Percentiles rank a stretch among this genome's conserved stretches.
Evolutionary conservation across 2,113 vertebrate species (phyloP).

Genomic region (Mormyrus iriodes): DNA sequence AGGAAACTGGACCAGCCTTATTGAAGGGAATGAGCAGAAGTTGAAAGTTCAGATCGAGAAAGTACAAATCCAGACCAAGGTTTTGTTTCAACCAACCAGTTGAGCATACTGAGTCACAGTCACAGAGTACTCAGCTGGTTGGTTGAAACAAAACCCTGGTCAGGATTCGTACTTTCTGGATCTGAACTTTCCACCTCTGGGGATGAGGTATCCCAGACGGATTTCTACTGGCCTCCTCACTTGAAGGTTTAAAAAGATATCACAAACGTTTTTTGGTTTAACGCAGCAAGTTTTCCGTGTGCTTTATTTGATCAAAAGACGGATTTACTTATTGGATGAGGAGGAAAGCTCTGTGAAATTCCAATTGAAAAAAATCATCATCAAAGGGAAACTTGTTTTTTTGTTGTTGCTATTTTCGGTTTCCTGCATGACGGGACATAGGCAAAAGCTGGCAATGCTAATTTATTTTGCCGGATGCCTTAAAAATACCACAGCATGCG

Average conservation of each 20-base stretch:
- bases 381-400: neutral
- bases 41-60: neutral
- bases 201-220: neutral
- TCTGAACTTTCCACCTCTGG: neutral
- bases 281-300: neutral
- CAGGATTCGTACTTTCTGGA: neutral
- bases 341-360: neutral
- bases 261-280: neutral
- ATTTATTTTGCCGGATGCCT: neutral
- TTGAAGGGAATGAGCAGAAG: neutral
- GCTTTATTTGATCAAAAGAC: neutral
- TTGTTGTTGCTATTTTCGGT: neutral
- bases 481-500: neutral
- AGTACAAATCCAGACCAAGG: neutral
- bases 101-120: neutral
- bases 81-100: neutral
- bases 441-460: neutral
- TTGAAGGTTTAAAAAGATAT: neutral
- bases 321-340: neutral
- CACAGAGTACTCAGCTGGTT: neutral
- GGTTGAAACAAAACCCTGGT: neutral
- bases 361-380: neutral
- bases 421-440: neutral
- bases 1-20: neutral
- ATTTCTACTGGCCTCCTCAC: neutral